Evolutionary conservation across 2,113 vertebrate species (phyloP), one percentile per base, ranked within the genome.

Genomic region (Cinclus cinclus): DNA sequence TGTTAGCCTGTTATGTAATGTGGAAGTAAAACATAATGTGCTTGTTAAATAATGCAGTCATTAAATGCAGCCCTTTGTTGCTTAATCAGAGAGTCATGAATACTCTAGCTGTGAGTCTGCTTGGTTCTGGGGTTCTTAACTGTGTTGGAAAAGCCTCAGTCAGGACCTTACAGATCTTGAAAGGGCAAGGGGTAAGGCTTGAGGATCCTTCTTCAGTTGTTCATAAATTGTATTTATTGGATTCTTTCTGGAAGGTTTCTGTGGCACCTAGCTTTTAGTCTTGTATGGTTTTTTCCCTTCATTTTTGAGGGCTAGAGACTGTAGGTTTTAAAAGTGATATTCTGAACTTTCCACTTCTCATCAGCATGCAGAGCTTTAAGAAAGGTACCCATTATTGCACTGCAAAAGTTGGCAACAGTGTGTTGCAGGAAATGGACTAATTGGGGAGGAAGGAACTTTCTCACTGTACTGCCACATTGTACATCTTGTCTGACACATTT

Each of bases 41-140:
- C 47, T 59, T 16, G 63, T 91, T 96, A 96, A 96, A 95, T 95
- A 95, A 95, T 77, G 82, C 27, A 17, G 39, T 68, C 64, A 19
- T 95, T 95, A 96, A 97, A 95, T 92, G 69, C 85, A 78, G 79
- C 67, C 89, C 92, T 97, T 95, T 97, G 96, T 97, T 90, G 85
- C 42, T 44, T 93, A 93, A 93, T 90, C 90, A 89, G 89, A 49
- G 58, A 42, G 50, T 60, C 81, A 80, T 94, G 94, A 96, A 93
- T 96, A 74, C 90, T 53, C 59, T 25, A 95, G 92, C 96, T 95
- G 83, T 91, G 90, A 95, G 85, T 44, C 75, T 93, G 79, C 50
- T 41, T 77, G 75, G 59, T 52, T 88, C 82, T 90, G 71, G 62
- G 83, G 31, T 68, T 59, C 68, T 58, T 86, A 86, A 60, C 27